Percentiles rank a stretch among this genome's conserved stretches.
phyloP scores from a whole-genome alignment of 2,797 vertebrate genomes.

The Kryptopterus vitreolus region DNA sequence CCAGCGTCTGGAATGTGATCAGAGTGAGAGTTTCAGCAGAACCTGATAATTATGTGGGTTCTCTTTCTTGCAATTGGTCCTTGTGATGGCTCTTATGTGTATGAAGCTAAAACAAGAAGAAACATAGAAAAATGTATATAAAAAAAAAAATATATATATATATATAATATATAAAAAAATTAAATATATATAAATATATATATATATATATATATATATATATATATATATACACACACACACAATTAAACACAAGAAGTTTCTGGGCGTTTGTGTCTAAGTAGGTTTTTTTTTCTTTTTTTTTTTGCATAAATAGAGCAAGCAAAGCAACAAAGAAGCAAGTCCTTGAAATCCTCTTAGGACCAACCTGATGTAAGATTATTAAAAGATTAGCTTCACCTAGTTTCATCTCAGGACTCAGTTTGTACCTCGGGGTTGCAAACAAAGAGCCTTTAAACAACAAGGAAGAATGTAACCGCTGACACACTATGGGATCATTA shows the following conservation, averaged over 20 bases:
- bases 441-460: constrained; percentile 67
- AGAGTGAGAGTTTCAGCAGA: background rate
- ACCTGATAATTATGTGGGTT: background rate
- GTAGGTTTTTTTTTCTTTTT: constrained; percentile 37
- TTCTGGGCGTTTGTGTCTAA: constrained; percentile 36
- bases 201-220: too few species aligned
- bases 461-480: constrained; percentile 54
- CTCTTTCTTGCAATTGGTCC: background rate
- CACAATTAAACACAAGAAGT: background rate
- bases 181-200: too few species aligned
- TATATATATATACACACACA: too few species aligned
- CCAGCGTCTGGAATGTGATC: background rate
- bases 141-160: too few species aligned
- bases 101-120: too few species aligned
- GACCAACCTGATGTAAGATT: constrained; percentile 69
- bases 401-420: constrained; percentile 67
- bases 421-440: constrained; percentile 62
- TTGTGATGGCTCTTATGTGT: background rate
- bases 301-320: constrained; percentile 47
- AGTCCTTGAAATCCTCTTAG: constrained; percentile 55
- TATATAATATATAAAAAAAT: too few species aligned
- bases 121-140: too few species aligned
- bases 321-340: constrained; percentile 58
- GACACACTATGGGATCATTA: constrained; percentile 11
- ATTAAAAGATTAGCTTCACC: constrained; percentile 77